These are phyloP conservation scores for Pristionchus mayeri DNA, from an alignment of 2,888 invertebrate genomes.

Conservation along the genomic window DNA sequence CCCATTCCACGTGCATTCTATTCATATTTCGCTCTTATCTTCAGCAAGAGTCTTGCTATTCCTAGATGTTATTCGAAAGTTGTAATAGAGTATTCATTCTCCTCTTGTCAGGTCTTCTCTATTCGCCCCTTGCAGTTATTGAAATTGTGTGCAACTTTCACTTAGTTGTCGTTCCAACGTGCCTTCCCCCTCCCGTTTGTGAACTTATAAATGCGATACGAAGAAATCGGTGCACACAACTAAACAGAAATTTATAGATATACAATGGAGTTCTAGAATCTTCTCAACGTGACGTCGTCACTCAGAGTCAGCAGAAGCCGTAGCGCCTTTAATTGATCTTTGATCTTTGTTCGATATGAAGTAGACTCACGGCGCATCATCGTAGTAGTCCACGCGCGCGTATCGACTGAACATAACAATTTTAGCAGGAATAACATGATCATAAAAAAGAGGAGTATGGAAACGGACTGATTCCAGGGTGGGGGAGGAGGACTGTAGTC, in stretches of 20 bases:
- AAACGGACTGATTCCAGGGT: too few relatives aligned
- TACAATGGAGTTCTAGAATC: neutral
- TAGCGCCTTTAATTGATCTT: neutral
- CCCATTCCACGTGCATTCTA: conserved; percentile 16
- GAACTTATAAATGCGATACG: conserved; percentile 4
- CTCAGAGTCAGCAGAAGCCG: neutral
- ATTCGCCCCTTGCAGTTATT: conserved; percentile 11
- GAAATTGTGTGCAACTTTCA: conserved; percentile 38
- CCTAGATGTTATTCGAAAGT: conserved; percentile 29
- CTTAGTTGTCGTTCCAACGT: neutral
- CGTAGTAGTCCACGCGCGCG: neutral
- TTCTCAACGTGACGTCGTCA: neutral
- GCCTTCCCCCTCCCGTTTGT: neutral
- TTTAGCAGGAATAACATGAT: too few relatives aligned
- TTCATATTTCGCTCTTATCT: neutral
- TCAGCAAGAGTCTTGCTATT: neutral
- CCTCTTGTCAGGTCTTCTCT: neutral
- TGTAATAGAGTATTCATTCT: conserved; percentile 43
- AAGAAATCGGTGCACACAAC: neutral
- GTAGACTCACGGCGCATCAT: neutral
- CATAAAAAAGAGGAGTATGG: too few relatives aligned
- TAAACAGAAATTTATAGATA: neutral
- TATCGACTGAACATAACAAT: neutral
- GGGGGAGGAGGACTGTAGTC: too few relatives aligned
- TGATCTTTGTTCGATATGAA: neutral